phyloP scores from a whole-genome alignment of 2,888 invertebrate genomes.

The Schizaphis graminum region DNA sequence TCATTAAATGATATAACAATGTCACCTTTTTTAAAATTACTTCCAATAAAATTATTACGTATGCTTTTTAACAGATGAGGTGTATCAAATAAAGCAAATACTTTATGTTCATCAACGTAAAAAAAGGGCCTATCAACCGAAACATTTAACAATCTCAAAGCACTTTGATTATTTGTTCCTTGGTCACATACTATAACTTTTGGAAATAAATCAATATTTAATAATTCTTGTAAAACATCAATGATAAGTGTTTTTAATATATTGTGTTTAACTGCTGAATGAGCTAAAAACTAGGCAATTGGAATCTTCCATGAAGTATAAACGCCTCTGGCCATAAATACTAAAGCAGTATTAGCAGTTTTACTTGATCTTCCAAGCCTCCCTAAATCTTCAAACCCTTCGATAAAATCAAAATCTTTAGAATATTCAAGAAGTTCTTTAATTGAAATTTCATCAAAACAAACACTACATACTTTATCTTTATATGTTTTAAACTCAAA shows the following conservation, averaged over 20 bases:
- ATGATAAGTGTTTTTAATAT: constrained; percentile 62
- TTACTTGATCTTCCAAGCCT: constrained; percentile 65
- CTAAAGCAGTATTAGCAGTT: constrained; percentile 67
- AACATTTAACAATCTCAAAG: constrained; percentile 67
- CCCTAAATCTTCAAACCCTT: constrained; percentile 68
- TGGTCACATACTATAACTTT: constrained; percentile 68
- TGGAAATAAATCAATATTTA: constrained; percentile 67
- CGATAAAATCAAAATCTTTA: constrained; percentile 36
- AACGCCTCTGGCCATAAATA: constrained; percentile 68
- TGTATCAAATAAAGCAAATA: too few relatives aligned
- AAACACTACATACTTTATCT: neutral
- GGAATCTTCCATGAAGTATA: constrained; percentile 68
- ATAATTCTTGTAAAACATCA: constrained; percentile 33
- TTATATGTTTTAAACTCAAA: neutral
- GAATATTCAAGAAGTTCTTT: constrained; percentile 64
- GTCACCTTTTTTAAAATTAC: neutral
- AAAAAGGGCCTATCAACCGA: constrained; percentile 65
- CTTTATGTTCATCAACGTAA: too few relatives aligned
- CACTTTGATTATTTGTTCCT: constrained; percentile 66
- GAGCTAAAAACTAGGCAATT: constrained; percentile 67
- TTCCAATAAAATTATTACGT: too few relatives aligned
- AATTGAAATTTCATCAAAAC: constrained; percentile 16
- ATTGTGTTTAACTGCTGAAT: constrained; percentile 59
- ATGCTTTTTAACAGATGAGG: too few relatives aligned
- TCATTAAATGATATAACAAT: too few relatives aligned